Evolutionary conservation across 2,113 vertebrate species (phyloP), one percentile per base, ranked within the genome.

Genomic region (Sander lucioperca): DNA sequence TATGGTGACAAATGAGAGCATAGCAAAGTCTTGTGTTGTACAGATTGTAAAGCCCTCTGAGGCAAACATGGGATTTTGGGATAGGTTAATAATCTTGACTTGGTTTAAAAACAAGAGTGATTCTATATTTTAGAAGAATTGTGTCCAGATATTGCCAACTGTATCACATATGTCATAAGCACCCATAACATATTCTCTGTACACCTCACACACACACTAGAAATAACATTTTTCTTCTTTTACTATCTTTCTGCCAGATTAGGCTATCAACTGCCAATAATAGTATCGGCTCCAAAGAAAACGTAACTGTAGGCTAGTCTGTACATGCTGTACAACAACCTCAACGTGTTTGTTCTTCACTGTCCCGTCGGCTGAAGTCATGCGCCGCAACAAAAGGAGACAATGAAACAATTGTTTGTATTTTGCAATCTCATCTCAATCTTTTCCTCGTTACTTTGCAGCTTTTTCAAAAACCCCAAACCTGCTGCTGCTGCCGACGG

Each of bases 381-480:
- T n/a, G 88, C 71, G 85, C 90, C 66, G 70, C 80, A 93, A 93
- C 93, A 94, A 90, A 89, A 89, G 89, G 77, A 90, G 87, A 94
- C 92, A 93, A 93, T 90, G 90, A 92, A 88, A 65, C 80, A 87
- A 87, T 88, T 94, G 87, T 94, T 94, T 83, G 62, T 64, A 8
- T 90, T 87, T 84, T 78, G 83, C 84, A 67, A 76, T 82, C 87
- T 81, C 81, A 73, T 83, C 30, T 30, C 30, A 30, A 30, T 59
- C 33, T 64, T 25, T 19, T 33, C 8, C 5, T 13, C 16, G 7
- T 11, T 58, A 82, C 64, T 84, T 89, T 83, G n/a, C n/a, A 51
- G 48, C 1, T 16, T 61, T 82, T 8, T 69, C 21, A 18, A 1
- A 6, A 64, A 72, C 14, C 14, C 7, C 0, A 62, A 73, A 76